Base-by-base conservation (phyloP, 2,113 vertebrate genomes). In the Craseonycteris thonglongyai region DNA sequence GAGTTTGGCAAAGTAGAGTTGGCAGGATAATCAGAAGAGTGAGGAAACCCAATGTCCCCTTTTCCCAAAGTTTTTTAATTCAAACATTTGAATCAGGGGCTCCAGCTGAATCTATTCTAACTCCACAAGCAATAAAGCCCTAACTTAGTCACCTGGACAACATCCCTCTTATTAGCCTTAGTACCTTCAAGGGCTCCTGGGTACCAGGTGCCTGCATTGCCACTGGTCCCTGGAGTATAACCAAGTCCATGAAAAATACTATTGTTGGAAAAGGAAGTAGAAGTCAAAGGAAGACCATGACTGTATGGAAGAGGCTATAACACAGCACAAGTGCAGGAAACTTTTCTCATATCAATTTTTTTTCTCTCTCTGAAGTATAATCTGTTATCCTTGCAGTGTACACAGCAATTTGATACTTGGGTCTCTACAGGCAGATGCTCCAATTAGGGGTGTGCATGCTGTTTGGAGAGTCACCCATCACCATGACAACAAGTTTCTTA, bases 401-500 rank as follows among this genome's bases (percentile, higher is more conserved):
- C 10, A 87, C 35, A 91, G 65, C 49, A 97, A 82, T 87, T 65
- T 93, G 71, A 49, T 84, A 91, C 89, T 82, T 94, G 45, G 87
- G 38, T 91, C 30, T 42, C 10, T 59, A 35, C 21, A 72, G 21
- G 14, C 65, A 93, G 58, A 92, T 59, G 65, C 54, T 89, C 76
- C 38, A n/a, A 38, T 45, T 68, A 65, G 56, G 49, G 24, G 35
- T 63, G 22, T 78, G 63, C 15, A 56, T 45, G 85, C 16, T 66
- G n/a, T 61, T 68, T 56, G 30, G 72, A 35, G 83, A 86, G 38
- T 93, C 54, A 89, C 42, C 26, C 12, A 90, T 96, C 21, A 49
- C 95, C 84, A 96, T 95, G 90, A 95, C 88, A 97, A 95, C 88
- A 90, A 59, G 61, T 5, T 42, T 85, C 66, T 88, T 88, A 76